Percentiles rank a stretch among this genome's conserved stretches.
Conservation (phyloP, 1,140 invertebrate genomes). For the Pectinophora gossypiella region DNA sequence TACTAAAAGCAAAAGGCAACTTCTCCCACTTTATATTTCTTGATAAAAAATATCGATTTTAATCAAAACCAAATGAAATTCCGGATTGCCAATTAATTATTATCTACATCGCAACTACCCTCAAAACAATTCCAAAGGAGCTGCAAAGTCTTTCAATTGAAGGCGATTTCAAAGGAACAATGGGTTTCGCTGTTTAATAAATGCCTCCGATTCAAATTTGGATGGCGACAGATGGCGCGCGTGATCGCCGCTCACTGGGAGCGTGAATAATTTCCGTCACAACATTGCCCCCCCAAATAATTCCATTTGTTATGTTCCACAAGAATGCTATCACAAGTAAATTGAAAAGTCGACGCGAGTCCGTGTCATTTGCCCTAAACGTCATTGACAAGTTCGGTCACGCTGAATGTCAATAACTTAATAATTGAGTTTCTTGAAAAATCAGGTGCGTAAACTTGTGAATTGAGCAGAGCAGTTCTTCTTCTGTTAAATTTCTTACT, state of each 20-base stretch:
- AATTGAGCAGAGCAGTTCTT: too few relatives aligned
- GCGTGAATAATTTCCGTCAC: slow-evolving; percentile 34
- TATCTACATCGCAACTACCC: background rate
- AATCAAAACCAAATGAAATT: too few relatives aligned
- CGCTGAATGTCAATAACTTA: background rate
- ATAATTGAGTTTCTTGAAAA: too few relatives aligned
- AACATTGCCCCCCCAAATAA: slow-evolving; percentile 27
- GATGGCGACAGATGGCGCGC: slow-evolving; percentile 28
- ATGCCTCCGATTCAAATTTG: slow-evolving; percentile 31
- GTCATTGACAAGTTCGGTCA: background rate
- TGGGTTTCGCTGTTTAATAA: slow-evolving; percentile 25
- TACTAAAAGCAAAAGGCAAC: background rate
- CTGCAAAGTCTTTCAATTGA: slow-evolving; percentile 18
- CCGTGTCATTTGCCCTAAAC: slow-evolving; percentile 9
- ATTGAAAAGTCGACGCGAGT: slow-evolving; percentile 26
- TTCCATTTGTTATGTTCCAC: slow-evolving; percentile 25
- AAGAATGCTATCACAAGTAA: slow-evolving; percentile 26
- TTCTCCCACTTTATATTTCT: too few relatives aligned
- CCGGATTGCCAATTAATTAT: background rate
- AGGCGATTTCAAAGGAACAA: slow-evolving; percentile 21
- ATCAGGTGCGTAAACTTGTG: too few relatives aligned
- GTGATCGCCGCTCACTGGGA: slow-evolving; percentile 20
- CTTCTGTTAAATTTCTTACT: too few relatives aligned
- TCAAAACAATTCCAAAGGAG: background rate
- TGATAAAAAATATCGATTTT: too few relatives aligned